Percentiles rank a stretch among this genome's conserved stretches.
Evolutionary conservation across 2,888 invertebrate species (phyloP).

Genomic region (Oxyteleia sp.): DNA sequence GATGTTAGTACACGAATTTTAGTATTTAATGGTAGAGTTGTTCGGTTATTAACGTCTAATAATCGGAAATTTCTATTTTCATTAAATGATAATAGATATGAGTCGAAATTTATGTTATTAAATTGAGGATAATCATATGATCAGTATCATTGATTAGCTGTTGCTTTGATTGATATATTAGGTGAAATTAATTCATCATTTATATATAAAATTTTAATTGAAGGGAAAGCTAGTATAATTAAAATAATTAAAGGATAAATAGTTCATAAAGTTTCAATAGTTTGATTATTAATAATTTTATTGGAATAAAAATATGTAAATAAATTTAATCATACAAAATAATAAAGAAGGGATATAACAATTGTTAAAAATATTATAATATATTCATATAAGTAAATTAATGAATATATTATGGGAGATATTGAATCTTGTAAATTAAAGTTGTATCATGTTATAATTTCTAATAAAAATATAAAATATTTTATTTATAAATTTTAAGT

Average conservation of each 20-base stretch:
- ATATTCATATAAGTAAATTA: slow-evolving; percentile 90
- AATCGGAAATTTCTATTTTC: slow-evolving; percentile 88
- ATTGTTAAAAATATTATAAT: slow-evolving; percentile 90
- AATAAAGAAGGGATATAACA: slow-evolving; percentile 90
- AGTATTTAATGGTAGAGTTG: slow-evolving; percentile 89
- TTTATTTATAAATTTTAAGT: slow-evolving; percentile 91
- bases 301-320: slow-evolving; percentile 89
- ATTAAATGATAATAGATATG: slow-evolving; percentile 88
- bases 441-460: slow-evolving; percentile 83
- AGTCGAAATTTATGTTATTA: slow-evolving; percentile 89
- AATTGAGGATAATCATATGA: slow-evolving; percentile 91
- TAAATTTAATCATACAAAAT: too few relatives aligned
- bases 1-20: slow-evolving; percentile 90
- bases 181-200: slow-evolving; percentile 90
- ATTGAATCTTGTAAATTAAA: slow-evolving; percentile 89
- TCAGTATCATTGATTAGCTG: slow-evolving; percentile 91
- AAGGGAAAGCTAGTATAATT: slow-evolving; percentile 90
- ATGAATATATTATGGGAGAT: slow-evolving; percentile 91
- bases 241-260: slow-evolving; percentile 89
- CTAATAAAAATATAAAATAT: slow-evolving; percentile 89
- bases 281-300: slow-evolving; percentile 89
- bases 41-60: slow-evolving; percentile 90
- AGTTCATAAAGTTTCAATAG: slow-evolving; percentile 91
- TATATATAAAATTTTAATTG: slow-evolving; percentile 89
- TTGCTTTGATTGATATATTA: slow-evolving; percentile 89